Evolutionary conservation across 2,113 vertebrate genomes (phyloP).

Genomic region (Pomatorhinus ruficollis): DNA sequence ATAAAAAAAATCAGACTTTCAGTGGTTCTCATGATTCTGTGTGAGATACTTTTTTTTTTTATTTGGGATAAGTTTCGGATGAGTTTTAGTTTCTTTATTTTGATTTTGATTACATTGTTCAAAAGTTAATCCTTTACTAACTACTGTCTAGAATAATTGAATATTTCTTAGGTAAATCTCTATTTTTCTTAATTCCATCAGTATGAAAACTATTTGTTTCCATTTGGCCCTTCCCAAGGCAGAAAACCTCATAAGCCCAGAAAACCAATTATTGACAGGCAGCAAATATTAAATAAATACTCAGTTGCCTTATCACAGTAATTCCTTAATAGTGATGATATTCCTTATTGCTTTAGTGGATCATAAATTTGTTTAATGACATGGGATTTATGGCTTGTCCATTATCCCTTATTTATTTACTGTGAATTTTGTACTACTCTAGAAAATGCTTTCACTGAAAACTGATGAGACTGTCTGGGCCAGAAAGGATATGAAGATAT

Average conservation of each 20-base stretch:
- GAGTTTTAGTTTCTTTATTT: background rate
- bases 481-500: background rate
- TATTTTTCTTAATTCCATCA: background rate
- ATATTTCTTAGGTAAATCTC: conserved; percentile 16
- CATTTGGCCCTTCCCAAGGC: background rate
- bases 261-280: background rate
- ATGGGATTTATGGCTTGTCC: background rate
- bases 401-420: background rate
- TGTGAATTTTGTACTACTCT: background rate
- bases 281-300: background rate
- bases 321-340: background rate
- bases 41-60: background rate
- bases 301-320: background rate
- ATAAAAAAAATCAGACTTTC: conserved; percentile 44
- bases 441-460: background rate
- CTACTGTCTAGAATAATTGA: conserved; percentile 31
- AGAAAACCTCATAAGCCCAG: background rate
- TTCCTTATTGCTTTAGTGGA: background rate
- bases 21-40: background rate
- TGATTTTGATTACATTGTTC: conserved; percentile 38
- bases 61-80: background rate
- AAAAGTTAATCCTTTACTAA: conserved; percentile 59
- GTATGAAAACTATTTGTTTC: background rate
- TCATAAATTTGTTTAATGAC: background rate
- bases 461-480: background rate